Evolutionary conservation across 2,113 vertebrate genomes (phyloP), one percentile per base, ranked within the genome.

Genomic region (Nanorana parkeri): DNA sequence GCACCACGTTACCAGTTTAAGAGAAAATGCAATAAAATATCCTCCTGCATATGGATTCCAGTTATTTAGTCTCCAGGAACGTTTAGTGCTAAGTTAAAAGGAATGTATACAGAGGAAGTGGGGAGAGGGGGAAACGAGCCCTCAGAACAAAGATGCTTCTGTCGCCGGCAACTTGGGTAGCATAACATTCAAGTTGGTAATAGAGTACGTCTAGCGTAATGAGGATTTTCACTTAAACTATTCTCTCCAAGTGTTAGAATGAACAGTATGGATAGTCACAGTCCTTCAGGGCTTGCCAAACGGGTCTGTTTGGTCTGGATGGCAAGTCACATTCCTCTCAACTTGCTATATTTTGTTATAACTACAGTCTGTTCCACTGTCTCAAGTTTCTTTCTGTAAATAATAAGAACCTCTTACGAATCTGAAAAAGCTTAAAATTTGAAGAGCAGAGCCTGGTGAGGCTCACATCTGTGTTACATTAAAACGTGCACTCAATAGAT

Each of bases 401-500:
- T 91, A 94, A 94, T 82, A 92, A 92, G 90, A 89, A 92, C 90
- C 55, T 32, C 88, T 86, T 91, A 90, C 90, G 91, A 92, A 91
- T 93, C 86, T 85, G 81, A 89, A 84, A 91, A 90, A 90, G 89
- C 87, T 88, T 89, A 84, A 91, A 89, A 92, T 89, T 77, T 88
- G 89, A 86, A 90, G 87, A 90, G 90, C 88, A 84, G 86, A 79
- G 67, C 7, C 87, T 78, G 85, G 87, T 80, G 80, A 86, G 91
- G 81, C 90, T 86, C 90, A 90, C 93, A 94, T 94, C 93, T 94
- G 93, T 85, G 84, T 90, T 87, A 80, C 89, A 92, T 94, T 93
- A 94, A 47, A 83, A 87, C 83, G 85, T 2, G 86, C 79, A 84
- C 92, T 93, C 93, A 84, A 84, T 87, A 90, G 90, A 88, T 87